Evolutionary conservation across 2,888 invertebrate genomes (phyloP), one percentile per base, ranked within the genome.

Genomic region (Tinea semifulvella): DNA sequence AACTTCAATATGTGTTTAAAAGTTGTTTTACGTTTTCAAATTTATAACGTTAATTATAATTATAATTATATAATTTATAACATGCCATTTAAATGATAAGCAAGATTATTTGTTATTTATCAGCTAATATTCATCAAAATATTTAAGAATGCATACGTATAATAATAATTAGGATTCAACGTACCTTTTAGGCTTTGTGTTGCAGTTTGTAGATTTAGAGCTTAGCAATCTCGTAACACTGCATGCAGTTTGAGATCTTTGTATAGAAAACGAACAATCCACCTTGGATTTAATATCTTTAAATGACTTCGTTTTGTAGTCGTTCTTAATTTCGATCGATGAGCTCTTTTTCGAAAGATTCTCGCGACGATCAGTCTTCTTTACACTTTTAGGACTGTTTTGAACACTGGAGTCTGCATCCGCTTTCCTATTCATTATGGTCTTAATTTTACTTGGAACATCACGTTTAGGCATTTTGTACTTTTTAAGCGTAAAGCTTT

Each of bases 241-340:
- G 54, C 77, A 74, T 7, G 81, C 73, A 46, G 81, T 83, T 57
- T 79, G 79, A 42, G 79, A 79, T 49, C 79, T 63, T 65, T 81
- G 77, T 50, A 79, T 60, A 6, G 77, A 74, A 56, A 76, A 76
- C 14, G 81, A 77, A 58, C 85, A 84, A 51, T 84, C 84, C 48
- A 94, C 89, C 71, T 92, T 91, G 39, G 95, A 92, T 69, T 95
- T 96, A 25, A 96, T 90, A 65, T 96, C 94, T 69, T 91, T 92
- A 52, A 88, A 87, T 8, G 89, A 86, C 61, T 90, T 89, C 27
- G 83, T 82, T 56, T 87, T 86, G 53, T 85, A 87, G 55, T 91
- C 90, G 42, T 76, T 84, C 68, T 89, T 91, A 86, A 91, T 89
- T 42, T 94, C 93, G 43, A 90, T 87, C 5, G 68, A 61, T 3